Conservation (phyloP, 1,140 invertebrate genomes). For the Atta colombica region DNA sequence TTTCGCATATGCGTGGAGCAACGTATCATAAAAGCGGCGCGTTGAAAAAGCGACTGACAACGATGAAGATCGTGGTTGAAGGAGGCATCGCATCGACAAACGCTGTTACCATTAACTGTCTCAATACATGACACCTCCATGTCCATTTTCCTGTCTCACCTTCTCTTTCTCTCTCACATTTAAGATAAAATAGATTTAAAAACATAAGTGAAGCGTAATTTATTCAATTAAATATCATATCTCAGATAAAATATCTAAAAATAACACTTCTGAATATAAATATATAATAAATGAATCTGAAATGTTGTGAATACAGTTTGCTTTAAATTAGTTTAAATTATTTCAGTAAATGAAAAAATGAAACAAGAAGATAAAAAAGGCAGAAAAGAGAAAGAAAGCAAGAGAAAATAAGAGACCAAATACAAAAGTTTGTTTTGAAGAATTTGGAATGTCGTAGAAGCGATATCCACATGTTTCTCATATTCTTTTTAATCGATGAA, state of each 20-base stretch:
- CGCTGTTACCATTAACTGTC: constrained; percentile 71
- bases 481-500: constrained; percentile 64
- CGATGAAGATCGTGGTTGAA: constrained; percentile 73
- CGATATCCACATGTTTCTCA: background rate
- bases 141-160: constrained; percentile 36
- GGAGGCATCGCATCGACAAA: constrained; percentile 68
- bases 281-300: background rate
- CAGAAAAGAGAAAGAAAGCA: background rate
- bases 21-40: constrained; percentile 71
- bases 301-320: background rate
- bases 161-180: background rate
- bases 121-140: constrained; percentile 67
- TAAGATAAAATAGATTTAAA: constrained; percentile 26
- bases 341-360: background rate
- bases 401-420: background rate
- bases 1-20: constrained; percentile 62
- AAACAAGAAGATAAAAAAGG: background rate
- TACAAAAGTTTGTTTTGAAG: background rate
- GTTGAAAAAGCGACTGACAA: constrained; percentile 71
- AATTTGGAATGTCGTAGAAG: background rate
- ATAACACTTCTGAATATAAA: background rate
- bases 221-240: background rate
- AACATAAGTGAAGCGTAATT: background rate
- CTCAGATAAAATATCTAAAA: background rate
- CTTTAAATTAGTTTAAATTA: constrained; percentile 3